These are phyloP conservation scores for Cosmopolites sordidus DNA, from an alignment of 2,888 invertebrate species.

Conservation along the genomic window DNA sequence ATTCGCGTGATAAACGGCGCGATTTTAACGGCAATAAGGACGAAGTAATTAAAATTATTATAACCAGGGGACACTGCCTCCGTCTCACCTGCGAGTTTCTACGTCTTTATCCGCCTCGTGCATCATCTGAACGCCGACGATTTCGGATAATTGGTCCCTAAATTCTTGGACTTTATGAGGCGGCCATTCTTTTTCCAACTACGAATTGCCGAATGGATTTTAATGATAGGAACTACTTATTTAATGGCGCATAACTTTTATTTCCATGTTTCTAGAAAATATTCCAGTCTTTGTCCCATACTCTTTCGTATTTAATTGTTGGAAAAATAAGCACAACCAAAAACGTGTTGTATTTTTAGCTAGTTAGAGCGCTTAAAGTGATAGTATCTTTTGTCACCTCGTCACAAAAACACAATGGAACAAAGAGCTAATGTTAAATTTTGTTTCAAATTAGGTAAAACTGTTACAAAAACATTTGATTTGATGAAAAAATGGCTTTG, in stretches of 20 bases:
- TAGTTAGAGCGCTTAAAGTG: too few relatives aligned
- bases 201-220: background rate
- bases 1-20: constrained; percentile 28
- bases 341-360: too few relatives aligned
- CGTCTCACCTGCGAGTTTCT: constrained; percentile 32
- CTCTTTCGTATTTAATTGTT: too few relatives aligned
- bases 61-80: constrained; percentile 22
- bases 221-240: background rate
- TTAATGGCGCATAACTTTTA: background rate
- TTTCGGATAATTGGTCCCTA: constrained; percentile 23
- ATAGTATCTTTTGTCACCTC: too few relatives aligned
- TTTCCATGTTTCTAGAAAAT: too few relatives aligned
- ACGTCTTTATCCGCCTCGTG: constrained; percentile 33
- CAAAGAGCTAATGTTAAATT: too few relatives aligned
- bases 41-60: constrained; percentile 28
- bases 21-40: constrained; percentile 32
- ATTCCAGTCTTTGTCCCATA: too few relatives aligned
- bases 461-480: too few relatives aligned
- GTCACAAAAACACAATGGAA: too few relatives aligned
- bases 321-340: too few relatives aligned
- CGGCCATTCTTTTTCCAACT: constrained; percentile 14
- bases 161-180: constrained; percentile 22
- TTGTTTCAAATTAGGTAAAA: too few relatives aligned
- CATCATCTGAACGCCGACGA: constrained; percentile 30
- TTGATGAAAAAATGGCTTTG: too few relatives aligned